These are phyloP conservation scores for Acromyrmex charruanus DNA, from an alignment of 1,140 invertebrate species.

Conservation along the genomic window DNA sequence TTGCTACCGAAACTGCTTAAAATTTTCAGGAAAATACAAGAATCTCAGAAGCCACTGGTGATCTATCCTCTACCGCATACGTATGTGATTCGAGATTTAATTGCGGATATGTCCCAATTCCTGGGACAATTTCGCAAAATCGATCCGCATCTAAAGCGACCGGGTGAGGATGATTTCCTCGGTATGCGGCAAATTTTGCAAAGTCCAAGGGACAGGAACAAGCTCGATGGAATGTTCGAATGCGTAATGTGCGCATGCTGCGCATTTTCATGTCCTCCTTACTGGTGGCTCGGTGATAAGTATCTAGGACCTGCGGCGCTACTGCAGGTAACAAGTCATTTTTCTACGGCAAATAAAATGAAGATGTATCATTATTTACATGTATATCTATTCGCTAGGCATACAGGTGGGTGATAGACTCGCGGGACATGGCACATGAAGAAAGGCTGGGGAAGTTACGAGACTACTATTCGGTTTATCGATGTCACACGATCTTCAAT, in stretches of 20 bases:
- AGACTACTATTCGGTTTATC: slow-evolving; percentile 91
- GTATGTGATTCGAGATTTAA: slow-evolving; percentile 96
- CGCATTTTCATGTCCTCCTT: slow-evolving; percentile 90
- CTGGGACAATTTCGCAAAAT: slow-evolving; percentile 94
- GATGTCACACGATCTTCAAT: slow-evolving; percentile 94
- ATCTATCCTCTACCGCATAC: slow-evolving; percentile 97
- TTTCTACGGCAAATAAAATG: not conserved
- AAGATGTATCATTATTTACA: not conserved
- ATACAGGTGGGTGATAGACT: slow-evolving; percentile 92
- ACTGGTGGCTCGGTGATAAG: slow-evolving; percentile 92
- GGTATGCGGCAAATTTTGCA: slow-evolving; percentile 89
- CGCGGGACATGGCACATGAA: slow-evolving; percentile 90
- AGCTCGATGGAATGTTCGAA: slow-evolving; percentile 94
- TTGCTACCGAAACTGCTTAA: not conserved
- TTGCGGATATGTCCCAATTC: slow-evolving; percentile 96
- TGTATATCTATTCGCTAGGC: slow-evolving; percentile 70
- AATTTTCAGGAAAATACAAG: slow-evolving; percentile 76
- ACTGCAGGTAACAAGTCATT: slow-evolving; percentile 85
- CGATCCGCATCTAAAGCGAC: slow-evolving; percentile 94
- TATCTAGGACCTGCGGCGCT: slow-evolving; percentile 91
- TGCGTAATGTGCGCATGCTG: slow-evolving; percentile 92
- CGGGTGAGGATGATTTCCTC: slow-evolving; percentile 87
- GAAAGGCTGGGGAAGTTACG: slow-evolving; percentile 90
- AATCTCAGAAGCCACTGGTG: slow-evolving; percentile 88
- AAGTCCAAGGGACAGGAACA: slow-evolving; percentile 89